Conservation (phyloP, 64 coral and sea anemone species). For the Actinia equina region DNA sequence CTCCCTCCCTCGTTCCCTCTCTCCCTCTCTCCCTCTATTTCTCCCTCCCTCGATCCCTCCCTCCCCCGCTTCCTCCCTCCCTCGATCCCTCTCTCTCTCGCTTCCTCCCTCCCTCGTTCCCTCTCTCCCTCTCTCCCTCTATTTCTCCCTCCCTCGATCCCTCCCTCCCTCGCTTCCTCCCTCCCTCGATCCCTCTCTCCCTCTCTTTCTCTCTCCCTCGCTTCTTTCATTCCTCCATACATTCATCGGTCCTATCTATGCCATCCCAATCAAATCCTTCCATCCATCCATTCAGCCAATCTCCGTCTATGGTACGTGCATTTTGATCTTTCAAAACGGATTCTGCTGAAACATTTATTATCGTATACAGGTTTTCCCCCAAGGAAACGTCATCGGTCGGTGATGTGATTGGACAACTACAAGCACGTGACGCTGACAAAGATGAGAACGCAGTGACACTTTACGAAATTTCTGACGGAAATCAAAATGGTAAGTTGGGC, state of each 20-base stretch:
- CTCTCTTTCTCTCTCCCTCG: too few species aligned
- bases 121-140: too few species aligned
- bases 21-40: too few species aligned
- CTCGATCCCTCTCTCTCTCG: too few species aligned
- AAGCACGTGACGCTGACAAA: conserved; percentile 31
- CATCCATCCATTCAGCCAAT: background rate
- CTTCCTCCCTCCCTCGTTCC: too few species aligned
- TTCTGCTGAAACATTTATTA: background rate
- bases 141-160: too few species aligned
- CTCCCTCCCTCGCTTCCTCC: too few species aligned
- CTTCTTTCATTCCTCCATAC: too few species aligned
- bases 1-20: too few species aligned
- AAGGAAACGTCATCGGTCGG: conserved; percentile 38
- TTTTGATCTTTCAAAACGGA: background rate
- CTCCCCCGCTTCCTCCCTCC: too few species aligned
- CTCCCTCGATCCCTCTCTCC: too few species aligned
- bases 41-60: too few species aligned
- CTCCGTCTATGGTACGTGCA: background rate
- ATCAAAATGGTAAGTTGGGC: conserved; percentile 10
- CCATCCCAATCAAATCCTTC: background rate
- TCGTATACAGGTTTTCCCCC: background rate
- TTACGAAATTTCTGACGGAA: conserved; percentile 16
- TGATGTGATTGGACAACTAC: conserved; percentile 44
- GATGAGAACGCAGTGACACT: conserved; percentile 6
- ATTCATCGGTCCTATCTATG: background rate